Evolutionary conservation across 2,113 vertebrate genomes (phyloP).

Genomic region (Heptranchias perlo): DNA sequence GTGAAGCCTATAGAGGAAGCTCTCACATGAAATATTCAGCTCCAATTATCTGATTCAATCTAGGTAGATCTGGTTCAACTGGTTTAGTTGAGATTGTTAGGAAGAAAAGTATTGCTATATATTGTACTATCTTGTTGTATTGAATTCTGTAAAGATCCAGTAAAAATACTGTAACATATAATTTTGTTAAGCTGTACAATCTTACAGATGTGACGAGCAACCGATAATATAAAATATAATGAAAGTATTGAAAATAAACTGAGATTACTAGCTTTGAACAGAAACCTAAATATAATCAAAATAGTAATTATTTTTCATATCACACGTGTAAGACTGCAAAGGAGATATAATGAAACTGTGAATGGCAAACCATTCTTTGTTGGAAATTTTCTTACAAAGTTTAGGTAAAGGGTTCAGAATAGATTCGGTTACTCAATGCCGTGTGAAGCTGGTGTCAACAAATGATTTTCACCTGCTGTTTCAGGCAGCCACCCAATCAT

Average conservation of each 20-base stretch:
- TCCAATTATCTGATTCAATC: background rate
- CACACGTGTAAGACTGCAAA: background rate
- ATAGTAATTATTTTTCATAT: background rate
- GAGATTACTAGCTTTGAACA: background rate
- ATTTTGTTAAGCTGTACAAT: background rate
- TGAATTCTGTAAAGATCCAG: background rate
- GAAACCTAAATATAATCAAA: background rate
- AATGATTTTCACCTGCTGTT: background rate
- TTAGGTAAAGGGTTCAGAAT: background rate
- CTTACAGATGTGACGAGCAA: background rate
- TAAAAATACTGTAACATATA: background rate
- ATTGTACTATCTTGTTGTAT: background rate
- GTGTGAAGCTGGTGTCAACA: background rate
- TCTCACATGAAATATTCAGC: background rate
- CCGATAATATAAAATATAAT: background rate
- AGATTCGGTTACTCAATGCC: background rate
- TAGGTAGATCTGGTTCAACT: background rate
- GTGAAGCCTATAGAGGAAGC: background rate
- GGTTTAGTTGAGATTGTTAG: background rate
- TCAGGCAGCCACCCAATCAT: background rate
- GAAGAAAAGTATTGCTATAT: background rate
- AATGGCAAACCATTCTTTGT: background rate
- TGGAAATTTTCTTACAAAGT: background rate
- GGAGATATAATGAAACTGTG: background rate
- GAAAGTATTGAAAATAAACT: background rate